Base-by-base conservation (phyloP, 2,797 vertebrate species). In the Mallotus villosus region DNA sequence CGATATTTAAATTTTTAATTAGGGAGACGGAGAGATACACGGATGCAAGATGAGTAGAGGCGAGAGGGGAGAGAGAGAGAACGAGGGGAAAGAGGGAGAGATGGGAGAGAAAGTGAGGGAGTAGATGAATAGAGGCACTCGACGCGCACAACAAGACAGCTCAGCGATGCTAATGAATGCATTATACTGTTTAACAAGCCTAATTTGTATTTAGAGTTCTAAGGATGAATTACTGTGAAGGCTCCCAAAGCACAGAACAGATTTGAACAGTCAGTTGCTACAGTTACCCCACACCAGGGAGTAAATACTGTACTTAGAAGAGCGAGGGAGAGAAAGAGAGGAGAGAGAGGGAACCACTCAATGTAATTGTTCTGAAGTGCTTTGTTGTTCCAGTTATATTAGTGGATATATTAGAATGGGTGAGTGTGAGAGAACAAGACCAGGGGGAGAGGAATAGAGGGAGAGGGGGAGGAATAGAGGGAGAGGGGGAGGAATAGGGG, bases 171-270 rank as follows among this genome's bases (percentile, higher is more conserved):
- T 86, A 84, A 85, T 85, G 81, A 86, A 85, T 81, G 82, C 78
- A 85, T 85, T 84, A 81, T 81, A 76, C 85, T 84, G 78, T 82
- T 86, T 85, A 86, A 87, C 75, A 81, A 86, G 86, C 77, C 81
- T 87, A 84, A 86, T 89, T 86, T 86, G 83, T 86, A 84, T 86
- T 86, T 89, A 82, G 83, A 85, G 76, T 86, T 84, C 81, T 81
- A 68, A 81, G 74, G 81, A 89, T 81, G 81, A 85, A 85, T 86
- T 85, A 85, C 77, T 75, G 78, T 75, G 81, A 79, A 71, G 74
- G 41, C 71, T 83, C 80, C 86, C 84, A 81, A 81, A 80, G 78
- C 80, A 83, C 85, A 76, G 68, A 81, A 75, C 77, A 77, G 77
- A 85, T 85, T 74, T 78, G 67, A 83, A 76, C 73, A 81, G 77